These are phyloP conservation scores for Magallana gigas DNA, from an alignment of 1,140 invertebrate species.

Conservation along the genomic window DNA sequence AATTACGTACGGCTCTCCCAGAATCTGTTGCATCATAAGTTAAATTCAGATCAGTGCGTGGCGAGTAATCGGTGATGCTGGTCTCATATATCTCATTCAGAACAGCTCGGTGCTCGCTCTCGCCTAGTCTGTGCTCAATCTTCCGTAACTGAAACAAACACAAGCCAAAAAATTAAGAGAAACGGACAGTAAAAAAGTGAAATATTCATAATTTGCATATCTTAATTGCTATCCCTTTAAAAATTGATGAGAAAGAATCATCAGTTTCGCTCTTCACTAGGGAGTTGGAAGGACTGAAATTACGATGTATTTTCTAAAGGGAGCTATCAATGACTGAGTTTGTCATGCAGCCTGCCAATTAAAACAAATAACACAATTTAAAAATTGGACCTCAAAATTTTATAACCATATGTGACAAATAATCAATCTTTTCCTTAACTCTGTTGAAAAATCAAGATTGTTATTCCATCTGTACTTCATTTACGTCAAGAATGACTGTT, in stretches of 20 bases:
- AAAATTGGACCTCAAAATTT: neutral
- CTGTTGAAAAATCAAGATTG: neutral
- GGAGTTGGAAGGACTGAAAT: neutral
- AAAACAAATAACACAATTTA: too few relatives aligned
- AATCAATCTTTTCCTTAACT: neutral
- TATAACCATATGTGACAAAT: neutral
- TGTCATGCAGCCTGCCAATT: too few relatives aligned
- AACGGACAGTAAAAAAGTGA: neutral
- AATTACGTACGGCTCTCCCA: neutral
- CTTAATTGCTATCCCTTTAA: neutral
- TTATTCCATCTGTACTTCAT: neutral
- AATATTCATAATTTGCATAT: neutral
- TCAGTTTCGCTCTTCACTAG: neutral
- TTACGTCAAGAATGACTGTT: neutral
- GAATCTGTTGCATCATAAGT: conserved; percentile 39
- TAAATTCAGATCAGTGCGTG: conserved; percentile 32
- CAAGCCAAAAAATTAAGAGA: neutral
- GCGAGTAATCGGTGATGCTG: conserved; percentile 49
- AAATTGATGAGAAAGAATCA: neutral
- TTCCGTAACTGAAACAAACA: conserved; percentile 47
- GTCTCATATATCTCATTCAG: conserved; percentile 50
- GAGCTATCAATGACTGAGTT: neutral
- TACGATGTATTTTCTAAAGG: neutral
- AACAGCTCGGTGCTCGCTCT: conserved; percentile 30
- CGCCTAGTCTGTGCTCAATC: conserved; percentile 46